Evolutionary conservation across 1,140 invertebrate species (phyloP).

Genomic region (Tetramorium alpestre): DNA sequence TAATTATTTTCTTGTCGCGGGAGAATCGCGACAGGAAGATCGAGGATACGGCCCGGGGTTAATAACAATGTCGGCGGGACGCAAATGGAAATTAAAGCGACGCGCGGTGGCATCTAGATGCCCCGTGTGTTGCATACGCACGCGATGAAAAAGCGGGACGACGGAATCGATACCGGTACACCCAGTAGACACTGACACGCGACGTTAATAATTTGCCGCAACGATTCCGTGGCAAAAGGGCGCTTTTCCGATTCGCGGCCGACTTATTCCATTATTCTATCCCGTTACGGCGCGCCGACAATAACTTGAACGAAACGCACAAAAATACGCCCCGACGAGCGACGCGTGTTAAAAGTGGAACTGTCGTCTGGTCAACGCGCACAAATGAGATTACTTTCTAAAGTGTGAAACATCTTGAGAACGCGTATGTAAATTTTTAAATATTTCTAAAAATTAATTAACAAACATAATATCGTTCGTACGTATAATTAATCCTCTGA

Average conservation of each 20-base stretch:
- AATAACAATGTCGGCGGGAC: slow-evolving; percentile 44
- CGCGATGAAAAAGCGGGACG: slow-evolving; percentile 62
- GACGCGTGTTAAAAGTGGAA: neutral
- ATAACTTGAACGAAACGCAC: slow-evolving; percentile 6
- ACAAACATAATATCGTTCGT: neutral
- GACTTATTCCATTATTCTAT: slow-evolving; percentile 50
- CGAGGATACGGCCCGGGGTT: slow-evolving; percentile 23
- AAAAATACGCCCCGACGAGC: slow-evolving; percentile 23
- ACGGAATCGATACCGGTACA: slow-evolving; percentile 69
- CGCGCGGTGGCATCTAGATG: slow-evolving; percentile 16
- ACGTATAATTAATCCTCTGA: no score
- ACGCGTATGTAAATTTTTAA: neutral
- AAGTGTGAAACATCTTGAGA: neutral
- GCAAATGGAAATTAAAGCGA: slow-evolving; percentile 59
- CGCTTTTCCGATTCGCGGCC: slow-evolving; percentile 40
- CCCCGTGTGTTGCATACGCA: slow-evolving; percentile 51
- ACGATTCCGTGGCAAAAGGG: slow-evolving; percentile 62
- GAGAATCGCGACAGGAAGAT: slow-evolving; percentile 17
- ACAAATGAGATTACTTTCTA: neutral
- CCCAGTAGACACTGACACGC: slow-evolving; percentile 69
- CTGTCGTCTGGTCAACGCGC: neutral
- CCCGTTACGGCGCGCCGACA: slow-evolving; percentile 24
- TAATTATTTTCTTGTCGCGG: slow-evolving; percentile 40
- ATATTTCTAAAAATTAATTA: neutral
- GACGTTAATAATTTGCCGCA: slow-evolving; percentile 75